Conservation (phyloP, 2,888 invertebrate species). For the Adineta ricciae region DNA sequence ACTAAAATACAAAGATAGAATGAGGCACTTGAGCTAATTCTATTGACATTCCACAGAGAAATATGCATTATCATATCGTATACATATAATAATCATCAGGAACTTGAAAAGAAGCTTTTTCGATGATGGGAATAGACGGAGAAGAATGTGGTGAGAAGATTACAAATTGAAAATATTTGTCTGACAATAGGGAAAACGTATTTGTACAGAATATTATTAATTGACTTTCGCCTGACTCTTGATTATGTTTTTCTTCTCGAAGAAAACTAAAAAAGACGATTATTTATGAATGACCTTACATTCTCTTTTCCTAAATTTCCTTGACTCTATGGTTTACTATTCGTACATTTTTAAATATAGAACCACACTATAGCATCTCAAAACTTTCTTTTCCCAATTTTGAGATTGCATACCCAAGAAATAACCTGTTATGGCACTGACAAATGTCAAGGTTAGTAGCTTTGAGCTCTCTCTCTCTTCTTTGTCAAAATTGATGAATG, state of each 20-base stretch:
- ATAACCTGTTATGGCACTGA: background rate
- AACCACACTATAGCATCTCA: background rate
- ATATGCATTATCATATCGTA: background rate
- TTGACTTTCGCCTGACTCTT: background rate
- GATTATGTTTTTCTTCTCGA: background rate
- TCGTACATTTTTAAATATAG: background rate
- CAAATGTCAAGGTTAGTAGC: background rate
- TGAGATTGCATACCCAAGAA: background rate
- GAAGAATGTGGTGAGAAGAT: background rate
- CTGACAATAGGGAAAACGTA: background rate
- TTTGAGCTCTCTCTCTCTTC: background rate
- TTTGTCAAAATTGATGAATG: background rate
- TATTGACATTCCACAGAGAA: background rate
- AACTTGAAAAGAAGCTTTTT: background rate
- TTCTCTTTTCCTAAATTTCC: background rate
- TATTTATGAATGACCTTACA: background rate
- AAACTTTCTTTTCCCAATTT: background rate
- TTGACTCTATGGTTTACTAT: background rate
- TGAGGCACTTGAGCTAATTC: background rate
- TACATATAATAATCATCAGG: background rate
- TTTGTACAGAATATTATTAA: background rate
- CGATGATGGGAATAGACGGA: background rate
- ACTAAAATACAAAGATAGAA: background rate
- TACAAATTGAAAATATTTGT: background rate
- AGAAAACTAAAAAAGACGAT: background rate